Percentiles rank a stretch among this genome's conserved stretches.
phyloP scores from a whole-genome alignment of 2,113 vertebrate species.

The Pedetes capensis region DNA sequence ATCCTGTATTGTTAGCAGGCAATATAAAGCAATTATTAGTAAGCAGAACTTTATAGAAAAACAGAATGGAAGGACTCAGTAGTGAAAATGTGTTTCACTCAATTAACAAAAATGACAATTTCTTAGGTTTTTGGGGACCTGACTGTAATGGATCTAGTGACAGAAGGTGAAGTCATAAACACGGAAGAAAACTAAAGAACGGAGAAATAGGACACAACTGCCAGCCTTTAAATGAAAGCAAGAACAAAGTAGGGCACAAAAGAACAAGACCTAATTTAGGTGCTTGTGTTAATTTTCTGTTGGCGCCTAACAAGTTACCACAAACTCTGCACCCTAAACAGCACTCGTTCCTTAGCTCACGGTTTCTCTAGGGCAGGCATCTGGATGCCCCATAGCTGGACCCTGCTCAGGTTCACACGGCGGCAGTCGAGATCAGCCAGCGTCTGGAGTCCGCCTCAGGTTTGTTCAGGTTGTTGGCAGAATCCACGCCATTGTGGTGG shows the following conservation, averaged over 20 bases:
- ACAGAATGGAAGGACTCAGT: not conserved
- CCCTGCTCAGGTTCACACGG: too few species aligned
- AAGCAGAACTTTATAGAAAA: not conserved
- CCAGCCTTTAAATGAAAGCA: not conserved
- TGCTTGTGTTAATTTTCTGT: not conserved
- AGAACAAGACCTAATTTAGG: not conserved
- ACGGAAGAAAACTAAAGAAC: not conserved
- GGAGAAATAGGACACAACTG: not conserved
- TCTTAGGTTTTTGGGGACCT: not conserved
- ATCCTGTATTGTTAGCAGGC: not conserved
- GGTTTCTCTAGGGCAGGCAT: not conserved
- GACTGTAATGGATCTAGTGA: not conserved
- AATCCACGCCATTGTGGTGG: not conserved
- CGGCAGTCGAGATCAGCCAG: too few species aligned
- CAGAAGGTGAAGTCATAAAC: not conserved
- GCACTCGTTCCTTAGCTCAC: fast-evolving
- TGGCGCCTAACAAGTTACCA: not conserved
- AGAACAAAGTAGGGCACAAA: too few species aligned
- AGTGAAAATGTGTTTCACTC: not conserved
- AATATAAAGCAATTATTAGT: not conserved
- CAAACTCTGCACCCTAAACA: too few species aligned
- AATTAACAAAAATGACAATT: not conserved
- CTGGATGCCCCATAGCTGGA: fast-evolving
- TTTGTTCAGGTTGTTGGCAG: not conserved
- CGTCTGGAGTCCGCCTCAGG: not conserved